Percentiles rank a stretch among this genome's conserved stretches.
Evolutionary conservation across 2,888 invertebrate genomes (phyloP).

Genomic region (Xestia xanthographa): DNA sequence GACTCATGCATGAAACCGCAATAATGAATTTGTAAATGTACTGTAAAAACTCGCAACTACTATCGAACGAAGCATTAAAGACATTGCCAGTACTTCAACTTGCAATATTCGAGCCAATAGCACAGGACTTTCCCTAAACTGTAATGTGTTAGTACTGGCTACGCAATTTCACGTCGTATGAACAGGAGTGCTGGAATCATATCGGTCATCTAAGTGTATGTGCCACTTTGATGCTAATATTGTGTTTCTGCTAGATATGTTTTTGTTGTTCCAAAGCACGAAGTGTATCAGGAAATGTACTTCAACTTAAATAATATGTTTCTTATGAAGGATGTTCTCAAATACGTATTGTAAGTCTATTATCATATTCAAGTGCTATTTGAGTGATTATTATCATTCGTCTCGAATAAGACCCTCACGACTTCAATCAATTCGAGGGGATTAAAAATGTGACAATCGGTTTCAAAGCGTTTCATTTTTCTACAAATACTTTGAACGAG

Average conservation of each 20-base stretch:
- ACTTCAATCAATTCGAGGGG: neutral
- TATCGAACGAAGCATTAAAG: neutral
- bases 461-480: neutral
- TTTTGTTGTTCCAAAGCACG: constrained; percentile 12
- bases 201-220: constrained; percentile 19
- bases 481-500: neutral
- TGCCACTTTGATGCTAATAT: neutral
- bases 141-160: constrained; percentile 9
- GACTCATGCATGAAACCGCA: neutral
- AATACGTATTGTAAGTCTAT: neutral
- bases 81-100: neutral
- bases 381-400: neutral
- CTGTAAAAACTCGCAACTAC: neutral
- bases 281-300: constrained; percentile 29
- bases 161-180: constrained; percentile 44
- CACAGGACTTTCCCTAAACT: neutral
- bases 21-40: neutral
- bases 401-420: neutral
- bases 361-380: neutral
- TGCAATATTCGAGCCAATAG: constrained; percentile 3
- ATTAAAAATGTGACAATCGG: neutral
- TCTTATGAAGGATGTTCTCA: neutral
- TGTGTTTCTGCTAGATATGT: neutral
- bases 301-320: neutral
- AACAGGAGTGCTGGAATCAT: constrained; percentile 23